Evolutionary conservation across 2,797 vertebrate genomes (phyloP).

Genomic region (Argyrosomus regius): DNA sequence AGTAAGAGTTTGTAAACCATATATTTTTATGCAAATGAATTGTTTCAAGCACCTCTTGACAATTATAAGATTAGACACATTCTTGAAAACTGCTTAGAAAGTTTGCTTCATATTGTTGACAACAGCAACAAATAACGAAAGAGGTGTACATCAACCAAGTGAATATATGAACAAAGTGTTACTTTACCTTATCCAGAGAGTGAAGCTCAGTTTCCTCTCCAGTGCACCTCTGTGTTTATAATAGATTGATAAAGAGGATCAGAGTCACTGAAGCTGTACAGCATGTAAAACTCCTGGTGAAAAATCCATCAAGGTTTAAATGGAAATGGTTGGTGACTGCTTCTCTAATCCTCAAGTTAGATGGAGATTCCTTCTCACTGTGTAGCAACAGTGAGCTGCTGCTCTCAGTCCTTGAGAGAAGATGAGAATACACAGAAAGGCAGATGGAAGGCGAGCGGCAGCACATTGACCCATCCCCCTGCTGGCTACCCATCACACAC

Average conservation of each 20-base stretch:
- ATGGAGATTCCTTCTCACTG: constrained; percentile 40
- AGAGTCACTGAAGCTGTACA: constrained; percentile 27
- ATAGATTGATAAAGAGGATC: constrained; percentile 26
- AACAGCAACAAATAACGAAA: not conserved
- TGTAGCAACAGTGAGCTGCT: constrained; percentile 44
- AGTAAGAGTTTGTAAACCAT: not conserved
- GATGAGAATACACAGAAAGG: constrained; percentile 50
- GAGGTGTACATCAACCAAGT: not conserved
- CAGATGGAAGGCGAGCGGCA: constrained; percentile 51
- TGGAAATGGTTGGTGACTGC: constrained; percentile 20
- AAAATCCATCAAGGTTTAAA: constrained; percentile 49
- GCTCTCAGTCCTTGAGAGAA: constrained; percentile 42
- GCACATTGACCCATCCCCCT: constrained; percentile 76
- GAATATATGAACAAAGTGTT: not conserved
- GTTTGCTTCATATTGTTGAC: not conserved
- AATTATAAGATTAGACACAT: not conserved
- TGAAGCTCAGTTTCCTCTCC: constrained; percentile 32
- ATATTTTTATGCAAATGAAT: not conserved
- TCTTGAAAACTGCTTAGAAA: not conserved
- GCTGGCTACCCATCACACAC: constrained; percentile 74
- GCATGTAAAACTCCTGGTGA: constrained; percentile 29
- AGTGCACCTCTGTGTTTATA: constrained; percentile 30
- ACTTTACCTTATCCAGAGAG: constrained; percentile 63
- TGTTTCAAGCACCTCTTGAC: not conserved
- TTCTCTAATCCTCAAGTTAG: constrained; percentile 43